These are phyloP conservation scores for Allolobophora icterica DNA, from an alignment of 2,888 invertebrate species.

Conservation along the genomic window DNA sequence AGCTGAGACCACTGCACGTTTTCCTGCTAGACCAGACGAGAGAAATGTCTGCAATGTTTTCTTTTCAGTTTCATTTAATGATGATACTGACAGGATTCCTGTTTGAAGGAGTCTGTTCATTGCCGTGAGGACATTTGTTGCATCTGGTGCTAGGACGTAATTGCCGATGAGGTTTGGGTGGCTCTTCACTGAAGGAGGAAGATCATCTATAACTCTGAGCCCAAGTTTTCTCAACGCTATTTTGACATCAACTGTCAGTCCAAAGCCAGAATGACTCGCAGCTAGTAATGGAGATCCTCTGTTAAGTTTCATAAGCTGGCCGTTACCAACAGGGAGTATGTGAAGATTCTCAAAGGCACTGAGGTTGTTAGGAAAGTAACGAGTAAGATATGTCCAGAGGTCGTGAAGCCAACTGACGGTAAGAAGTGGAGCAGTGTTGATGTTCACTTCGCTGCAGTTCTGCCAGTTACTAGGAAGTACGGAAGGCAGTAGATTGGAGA, in stretches of 20 bases:
- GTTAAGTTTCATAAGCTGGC: background rate
- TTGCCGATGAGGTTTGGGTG: constrained; percentile 12
- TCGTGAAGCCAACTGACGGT: background rate
- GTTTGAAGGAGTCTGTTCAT: background rate
- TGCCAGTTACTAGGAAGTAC: background rate
- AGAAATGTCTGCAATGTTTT: background rate
- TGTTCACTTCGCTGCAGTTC: background rate
- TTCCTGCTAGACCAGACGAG: background rate
- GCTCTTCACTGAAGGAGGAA: background rate
- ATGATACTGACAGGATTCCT: background rate
- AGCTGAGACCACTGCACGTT: background rate
- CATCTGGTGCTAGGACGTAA: constrained; percentile 19
- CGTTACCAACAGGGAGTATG: constrained; percentile 9
- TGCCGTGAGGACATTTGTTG: background rate
- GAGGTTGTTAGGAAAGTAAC: background rate
- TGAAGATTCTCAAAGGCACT: background rate
- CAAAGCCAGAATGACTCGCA: background rate
- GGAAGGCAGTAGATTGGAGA: background rate
- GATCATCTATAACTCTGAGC: background rate
- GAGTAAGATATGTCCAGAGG: background rate
- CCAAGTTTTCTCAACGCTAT: background rate
- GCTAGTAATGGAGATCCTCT: background rate
- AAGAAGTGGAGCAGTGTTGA: background rate
- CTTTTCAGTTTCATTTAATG: background rate
- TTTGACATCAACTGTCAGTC: background rate